phyloP scores from a whole-genome alignment of 2,113 vertebrate species.

The Aplodontia rufa region DNA sequence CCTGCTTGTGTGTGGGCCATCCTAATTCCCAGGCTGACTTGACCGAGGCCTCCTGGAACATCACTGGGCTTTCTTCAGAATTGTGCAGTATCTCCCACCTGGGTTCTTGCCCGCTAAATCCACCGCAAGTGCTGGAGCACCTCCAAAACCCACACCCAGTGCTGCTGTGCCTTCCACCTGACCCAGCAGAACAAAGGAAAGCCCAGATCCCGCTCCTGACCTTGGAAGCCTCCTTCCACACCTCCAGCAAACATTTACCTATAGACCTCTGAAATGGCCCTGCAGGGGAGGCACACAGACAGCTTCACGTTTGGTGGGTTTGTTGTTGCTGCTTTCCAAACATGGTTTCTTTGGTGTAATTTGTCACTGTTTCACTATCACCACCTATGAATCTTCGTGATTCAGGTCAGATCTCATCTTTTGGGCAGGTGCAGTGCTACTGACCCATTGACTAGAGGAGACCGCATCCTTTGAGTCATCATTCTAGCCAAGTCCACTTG shows the following conservation, averaged over 20 bases:
- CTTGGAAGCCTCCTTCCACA: background rate
- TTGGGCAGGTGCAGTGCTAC: background rate
- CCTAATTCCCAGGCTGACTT: accelerated
- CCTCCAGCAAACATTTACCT: background rate
- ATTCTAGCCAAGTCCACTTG: background rate
- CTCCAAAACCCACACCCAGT: background rate
- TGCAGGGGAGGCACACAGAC: too few relatives aligned
- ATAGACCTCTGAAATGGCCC: background rate
- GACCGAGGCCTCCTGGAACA: background rate
- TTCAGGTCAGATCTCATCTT: background rate
- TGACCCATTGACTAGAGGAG: background rate
- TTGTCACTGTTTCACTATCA: background rate
- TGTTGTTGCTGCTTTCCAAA: background rate
- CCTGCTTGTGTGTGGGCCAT: too few relatives aligned
- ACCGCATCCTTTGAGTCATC: background rate
- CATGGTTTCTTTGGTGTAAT: background rate
- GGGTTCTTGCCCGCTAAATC: background rate
- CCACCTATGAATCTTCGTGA: background rate
- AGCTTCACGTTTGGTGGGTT: background rate
- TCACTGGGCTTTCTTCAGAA: background rate
- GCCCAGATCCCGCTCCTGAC: background rate
- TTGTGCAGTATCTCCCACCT: accelerated
- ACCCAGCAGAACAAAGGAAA: background rate
- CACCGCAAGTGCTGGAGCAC: background rate
- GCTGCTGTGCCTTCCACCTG: background rate